These are phyloP conservation scores for Caradrina clavipalpis DNA, from an alignment of 2,888 invertebrate genomes.

Conservation along the genomic window DNA sequence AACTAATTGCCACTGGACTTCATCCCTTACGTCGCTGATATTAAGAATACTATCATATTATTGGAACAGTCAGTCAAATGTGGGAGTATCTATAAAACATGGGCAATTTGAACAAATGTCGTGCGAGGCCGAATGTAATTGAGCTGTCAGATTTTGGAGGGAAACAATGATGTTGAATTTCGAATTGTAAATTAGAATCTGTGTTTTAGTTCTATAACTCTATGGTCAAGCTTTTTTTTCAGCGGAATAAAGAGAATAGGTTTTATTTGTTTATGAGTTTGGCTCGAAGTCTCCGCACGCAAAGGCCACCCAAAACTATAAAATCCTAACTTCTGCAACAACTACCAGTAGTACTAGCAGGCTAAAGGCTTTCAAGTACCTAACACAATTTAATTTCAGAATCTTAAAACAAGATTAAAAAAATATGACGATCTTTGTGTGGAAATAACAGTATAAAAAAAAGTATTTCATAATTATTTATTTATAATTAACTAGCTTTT, in stretches of 20 bases:
- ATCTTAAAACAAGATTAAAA: not conserved
- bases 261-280: not conserved
- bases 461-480: no score
- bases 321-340: not conserved
- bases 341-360: not conserved
- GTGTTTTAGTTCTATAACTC: conserved; percentile 13
- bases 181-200: conserved; percentile 48
- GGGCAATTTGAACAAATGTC: conserved; percentile 89
- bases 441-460: no score
- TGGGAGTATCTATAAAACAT: conserved; percentile 74
- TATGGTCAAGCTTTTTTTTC: conserved; percentile 16
- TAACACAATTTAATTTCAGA: not conserved
- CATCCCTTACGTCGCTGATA: conserved; percentile 44
- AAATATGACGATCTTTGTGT: no score
- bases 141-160: conserved; percentile 87
- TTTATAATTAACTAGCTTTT: no score
- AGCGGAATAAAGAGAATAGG: not conserved
- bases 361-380: not conserved
- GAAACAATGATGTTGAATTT: conserved; percentile 71
- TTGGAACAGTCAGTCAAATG: conserved; percentile 19
- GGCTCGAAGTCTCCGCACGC: not conserved
- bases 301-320: not conserved
- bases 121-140: conserved; percentile 82
- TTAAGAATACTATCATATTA: conserved; percentile 36
- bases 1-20: conserved; percentile 52